Evolutionary conservation across 2,888 invertebrate genomes (phyloP), one percentile per base, ranked within the genome.

Genomic region (Yponomeuta cagnagella): DNA sequence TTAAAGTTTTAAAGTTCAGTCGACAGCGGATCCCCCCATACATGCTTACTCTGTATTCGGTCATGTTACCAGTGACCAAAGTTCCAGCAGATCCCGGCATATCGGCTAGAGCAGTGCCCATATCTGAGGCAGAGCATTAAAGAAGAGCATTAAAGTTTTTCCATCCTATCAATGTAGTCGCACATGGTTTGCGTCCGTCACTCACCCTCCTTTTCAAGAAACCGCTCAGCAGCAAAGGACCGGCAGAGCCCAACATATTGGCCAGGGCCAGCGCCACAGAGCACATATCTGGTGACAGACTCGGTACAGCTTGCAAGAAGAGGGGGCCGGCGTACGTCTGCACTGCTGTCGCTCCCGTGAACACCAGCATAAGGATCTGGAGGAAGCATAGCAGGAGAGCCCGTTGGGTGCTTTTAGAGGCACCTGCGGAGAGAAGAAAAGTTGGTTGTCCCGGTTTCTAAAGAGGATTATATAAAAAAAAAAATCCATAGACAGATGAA

Each of bases 181-280:
- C 33, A 33, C 43, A 5, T 43, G 43, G 43, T 43, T 43, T 43
- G 43, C 43, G 9, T 43, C 43, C 43, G 1, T 43, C n/a, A 70
- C 80, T 78, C 72, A 86, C 87, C 79, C 93, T 82, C 75, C 95
- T 83, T 10, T 94, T 93, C 6, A 91, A 81, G 63, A 86, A 80
- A 76, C 95, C 94, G 72, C 89, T 87, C 30, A 92, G 64, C 1
- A 87, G 23, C 0, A 88, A 82, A 1, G 89, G 82, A 5, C 88
- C 63, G 67, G 79, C 82, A 33, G 93, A 86, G 1, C 88, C 85
- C 1, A 86, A 64, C 0, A 91, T 77, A 75, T 94, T 90, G 1
- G 94, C 91, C 0, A 82, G 74, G 0, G 93, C 94, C 31, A 94
- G 84, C 8, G 43, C 43, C 9, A 43, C 43, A 43, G 43, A 43